Evolutionary conservation across 2,797 vertebrate species (phyloP).

Genomic region (Aldrovandia affinis): DNA sequence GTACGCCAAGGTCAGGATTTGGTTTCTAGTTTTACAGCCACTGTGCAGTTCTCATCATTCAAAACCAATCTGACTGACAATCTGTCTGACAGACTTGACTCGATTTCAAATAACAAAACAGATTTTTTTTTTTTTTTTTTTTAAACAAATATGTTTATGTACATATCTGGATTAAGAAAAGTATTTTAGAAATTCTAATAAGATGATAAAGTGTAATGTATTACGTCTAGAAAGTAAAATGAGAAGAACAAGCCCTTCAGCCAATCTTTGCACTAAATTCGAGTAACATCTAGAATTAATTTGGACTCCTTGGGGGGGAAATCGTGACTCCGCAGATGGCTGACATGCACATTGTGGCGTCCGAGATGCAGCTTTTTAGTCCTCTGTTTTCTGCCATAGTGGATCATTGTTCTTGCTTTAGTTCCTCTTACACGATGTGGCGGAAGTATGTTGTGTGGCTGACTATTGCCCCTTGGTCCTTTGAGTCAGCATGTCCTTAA

Average conservation of each 20-base stretch:
- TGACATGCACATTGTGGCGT: slow-evolving; percentile 15
- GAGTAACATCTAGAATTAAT: too few relatives aligned
- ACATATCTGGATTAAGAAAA: too few relatives aligned
- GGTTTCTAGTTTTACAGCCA: not conserved
- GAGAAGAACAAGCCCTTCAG: too few relatives aligned
- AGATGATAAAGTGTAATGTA: too few relatives aligned
- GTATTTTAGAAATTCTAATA: too few relatives aligned
- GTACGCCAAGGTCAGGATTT: not conserved
- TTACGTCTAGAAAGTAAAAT: too few relatives aligned
- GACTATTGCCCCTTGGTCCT: not conserved
- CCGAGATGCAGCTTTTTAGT: not conserved
- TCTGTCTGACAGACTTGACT: too few relatives aligned
- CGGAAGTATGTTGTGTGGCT: not conserved
- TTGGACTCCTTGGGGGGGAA: not conserved
- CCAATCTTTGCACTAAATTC: too few relatives aligned
- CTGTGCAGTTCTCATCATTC: not conserved
- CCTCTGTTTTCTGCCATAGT: not conserved
- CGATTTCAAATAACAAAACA: too few relatives aligned
- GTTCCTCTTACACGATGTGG: not conserved
- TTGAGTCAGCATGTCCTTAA: not conserved
- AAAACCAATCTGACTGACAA: too few relatives aligned
- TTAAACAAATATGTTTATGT: too few relatives aligned
- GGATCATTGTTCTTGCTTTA: not conserved
- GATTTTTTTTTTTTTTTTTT: too few relatives aligned
- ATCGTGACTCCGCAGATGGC: not conserved